A percentile compares a stretch with the other conserved stretches of the same genome.
Evolutionary conservation across 2,797 vertebrate species (phyloP).

Genomic region (Enteromius paludinosus): DNA sequence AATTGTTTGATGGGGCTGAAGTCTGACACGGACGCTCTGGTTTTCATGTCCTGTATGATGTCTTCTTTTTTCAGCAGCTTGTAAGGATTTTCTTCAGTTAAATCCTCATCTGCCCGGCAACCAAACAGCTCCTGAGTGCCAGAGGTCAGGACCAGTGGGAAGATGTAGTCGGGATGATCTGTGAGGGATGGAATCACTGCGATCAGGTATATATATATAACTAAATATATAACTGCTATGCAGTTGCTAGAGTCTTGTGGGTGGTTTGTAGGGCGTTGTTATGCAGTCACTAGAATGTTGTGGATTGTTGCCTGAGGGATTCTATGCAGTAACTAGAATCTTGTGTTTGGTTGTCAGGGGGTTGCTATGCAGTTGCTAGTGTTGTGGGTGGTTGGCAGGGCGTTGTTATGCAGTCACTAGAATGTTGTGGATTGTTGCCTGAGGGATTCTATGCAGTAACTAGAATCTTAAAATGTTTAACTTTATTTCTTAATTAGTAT

Average conservation of each 20-base stretch:
- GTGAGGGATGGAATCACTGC: slow-evolving; percentile 22
- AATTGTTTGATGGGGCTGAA: slow-evolving; percentile 87
- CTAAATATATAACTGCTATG: neutral
- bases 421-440: too few relatives aligned
- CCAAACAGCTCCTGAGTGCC: slow-evolving; percentile 90
- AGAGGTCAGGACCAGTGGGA: slow-evolving; percentile 88
- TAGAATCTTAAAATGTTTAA: neutral
- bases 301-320: too few relatives aligned
- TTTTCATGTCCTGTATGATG: slow-evolving; percentile 86
- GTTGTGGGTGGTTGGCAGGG: neutral
- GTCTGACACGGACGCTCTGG: slow-evolving; percentile 88
- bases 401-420: neutral
- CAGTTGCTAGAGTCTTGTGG: neutral
- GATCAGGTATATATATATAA: neutral
- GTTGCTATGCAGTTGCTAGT: neutral
- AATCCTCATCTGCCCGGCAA: slow-evolving; percentile 82
- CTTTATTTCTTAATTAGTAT: neutral
- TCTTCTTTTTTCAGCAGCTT: slow-evolving; percentile 89
- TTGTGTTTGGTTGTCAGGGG: neutral
- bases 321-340: neutral
- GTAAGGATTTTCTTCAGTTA: slow-evolving; percentile 83
- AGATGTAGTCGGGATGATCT: slow-evolving; percentile 86
- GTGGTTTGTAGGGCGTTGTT: too few relatives aligned
- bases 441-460: neutral
- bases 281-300: neutral